Conservation (phyloP, 2,797 vertebrate species). For the Sebastolobus altivelis region DNA sequence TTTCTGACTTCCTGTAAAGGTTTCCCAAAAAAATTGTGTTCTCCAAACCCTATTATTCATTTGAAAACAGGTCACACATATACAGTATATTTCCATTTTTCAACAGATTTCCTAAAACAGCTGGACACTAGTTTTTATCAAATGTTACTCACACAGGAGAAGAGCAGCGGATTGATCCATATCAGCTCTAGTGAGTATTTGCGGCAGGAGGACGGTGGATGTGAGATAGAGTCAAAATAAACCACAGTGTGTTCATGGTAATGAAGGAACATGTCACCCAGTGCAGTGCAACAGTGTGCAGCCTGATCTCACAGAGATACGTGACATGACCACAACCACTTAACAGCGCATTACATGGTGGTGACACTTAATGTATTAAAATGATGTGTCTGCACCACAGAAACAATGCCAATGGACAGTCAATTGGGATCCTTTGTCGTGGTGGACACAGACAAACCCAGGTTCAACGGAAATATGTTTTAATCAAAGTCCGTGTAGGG, state of each 20-base stretch:
- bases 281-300: not conserved
- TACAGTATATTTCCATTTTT: not conserved
- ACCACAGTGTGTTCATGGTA: not conserved
- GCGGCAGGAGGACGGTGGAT: not conserved
- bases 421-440: not conserved
- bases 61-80: not conserved
- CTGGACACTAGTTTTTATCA: not conserved
- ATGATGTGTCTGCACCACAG: not conserved
- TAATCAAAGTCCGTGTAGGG: no score
- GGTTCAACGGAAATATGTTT: no score
- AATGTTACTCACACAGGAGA: not conserved
- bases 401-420: not conserved
- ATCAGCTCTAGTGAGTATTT: not conserved
- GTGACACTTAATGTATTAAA: not conserved
- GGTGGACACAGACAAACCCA: not conserved
- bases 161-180: not conserved
- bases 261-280: not conserved
- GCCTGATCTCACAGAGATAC: not conserved
- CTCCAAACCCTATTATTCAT: not conserved
- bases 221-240: not conserved
- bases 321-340: not conserved
- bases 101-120: not conserved
- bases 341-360: not conserved
- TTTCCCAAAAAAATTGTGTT: not conserved
- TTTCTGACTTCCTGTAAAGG: not conserved